phyloP scores from a whole-genome alignment of 1,140 invertebrate species.

The Platyscapa corneri region DNA sequence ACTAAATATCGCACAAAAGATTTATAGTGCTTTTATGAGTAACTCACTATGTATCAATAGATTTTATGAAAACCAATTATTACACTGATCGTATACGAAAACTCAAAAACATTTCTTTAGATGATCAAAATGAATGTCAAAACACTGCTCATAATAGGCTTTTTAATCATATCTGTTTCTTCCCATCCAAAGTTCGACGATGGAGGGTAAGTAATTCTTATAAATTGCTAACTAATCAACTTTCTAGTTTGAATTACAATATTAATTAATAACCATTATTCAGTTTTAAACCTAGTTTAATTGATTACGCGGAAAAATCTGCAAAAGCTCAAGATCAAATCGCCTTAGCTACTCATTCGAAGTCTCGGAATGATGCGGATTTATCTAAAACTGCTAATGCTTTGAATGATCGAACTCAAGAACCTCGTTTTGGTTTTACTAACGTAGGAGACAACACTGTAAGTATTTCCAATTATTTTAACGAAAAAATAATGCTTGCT shows the following conservation, averaged over 20 bases:
- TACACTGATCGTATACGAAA: no score
- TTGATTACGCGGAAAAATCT: slow-evolving; percentile 65
- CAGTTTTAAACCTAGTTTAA: slow-evolving; percentile 70
- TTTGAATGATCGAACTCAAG: slow-evolving; percentile 64
- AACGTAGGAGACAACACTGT: slow-evolving; percentile 60
- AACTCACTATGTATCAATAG: no score
- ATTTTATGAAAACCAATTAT: no score
- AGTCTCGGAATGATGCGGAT: slow-evolving; percentile 37
- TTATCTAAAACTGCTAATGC: slow-evolving; percentile 49
- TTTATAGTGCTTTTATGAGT: no score
- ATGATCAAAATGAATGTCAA: slow-evolving; percentile 19
- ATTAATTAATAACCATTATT: background rate
- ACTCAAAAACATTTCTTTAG: background rate
- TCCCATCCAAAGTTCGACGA: slow-evolving; percentile 67
- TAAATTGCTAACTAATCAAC: background rate
- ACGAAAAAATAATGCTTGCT: background rate
- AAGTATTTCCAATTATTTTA: slow-evolving; percentile 44
- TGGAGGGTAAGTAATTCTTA: slow-evolving; percentile 62
- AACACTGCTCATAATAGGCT: background rate
- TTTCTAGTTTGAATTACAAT: background rate
- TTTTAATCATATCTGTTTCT: slow-evolving; percentile 50
- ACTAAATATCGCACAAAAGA: no score
- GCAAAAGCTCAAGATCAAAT: slow-evolving; percentile 67
- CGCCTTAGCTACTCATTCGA: slow-evolving; percentile 61
- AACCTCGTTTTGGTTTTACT: slow-evolving; percentile 70